A percentile compares a stretch with the other conserved stretches of the same genome.
Conservation (phyloP, 1,140 invertebrate species). For the Drosophila sulfurigaster region DNA sequence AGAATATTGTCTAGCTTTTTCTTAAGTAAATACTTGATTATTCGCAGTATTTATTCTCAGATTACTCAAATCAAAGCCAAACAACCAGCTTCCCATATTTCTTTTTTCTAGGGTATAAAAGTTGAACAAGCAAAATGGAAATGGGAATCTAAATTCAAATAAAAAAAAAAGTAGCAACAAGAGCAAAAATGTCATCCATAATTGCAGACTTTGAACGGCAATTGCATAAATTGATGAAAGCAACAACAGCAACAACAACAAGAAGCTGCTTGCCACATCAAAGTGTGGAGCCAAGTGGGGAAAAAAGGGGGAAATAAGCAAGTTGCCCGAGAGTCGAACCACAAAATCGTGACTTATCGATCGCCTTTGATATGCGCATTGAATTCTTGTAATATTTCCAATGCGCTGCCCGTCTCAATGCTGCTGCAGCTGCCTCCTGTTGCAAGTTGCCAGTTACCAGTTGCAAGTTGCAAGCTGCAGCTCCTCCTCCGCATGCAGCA, state of each 20-base stretch:
- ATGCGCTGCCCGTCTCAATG: conserved; percentile 8
- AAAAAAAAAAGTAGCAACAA: conserved; percentile 55
- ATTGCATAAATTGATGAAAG: conserved; percentile 80
- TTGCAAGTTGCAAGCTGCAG: conserved; percentile 10
- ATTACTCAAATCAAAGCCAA: background rate
- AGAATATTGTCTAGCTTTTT: too few relatives aligned
- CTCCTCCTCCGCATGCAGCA: conserved; percentile 3
- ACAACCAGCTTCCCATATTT: background rate
- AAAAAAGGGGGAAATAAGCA: conserved; percentile 17
- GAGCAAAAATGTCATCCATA: conserved; percentile 75
- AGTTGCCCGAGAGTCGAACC: conserved; percentile 45
- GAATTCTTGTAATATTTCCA: conserved; percentile 80
- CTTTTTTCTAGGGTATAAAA: conserved; percentile 3
- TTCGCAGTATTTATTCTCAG: too few relatives aligned
- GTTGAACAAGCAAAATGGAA: background rate
- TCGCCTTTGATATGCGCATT: conserved; percentile 80
- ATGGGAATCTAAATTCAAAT: conserved; percentile 19
- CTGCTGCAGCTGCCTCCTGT: background rate
- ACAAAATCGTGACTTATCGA: conserved; percentile 79
- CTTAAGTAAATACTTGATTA: too few relatives aligned
- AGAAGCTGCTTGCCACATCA: conserved; percentile 3
- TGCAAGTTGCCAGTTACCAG: conserved; percentile 6
- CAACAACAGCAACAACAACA: conserved; percentile 41
- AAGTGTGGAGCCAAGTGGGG: background rate
- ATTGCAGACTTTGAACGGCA: conserved; percentile 74